Conservation (phyloP, 2,797 vertebrate species). For the Alectoris magna region DNA sequence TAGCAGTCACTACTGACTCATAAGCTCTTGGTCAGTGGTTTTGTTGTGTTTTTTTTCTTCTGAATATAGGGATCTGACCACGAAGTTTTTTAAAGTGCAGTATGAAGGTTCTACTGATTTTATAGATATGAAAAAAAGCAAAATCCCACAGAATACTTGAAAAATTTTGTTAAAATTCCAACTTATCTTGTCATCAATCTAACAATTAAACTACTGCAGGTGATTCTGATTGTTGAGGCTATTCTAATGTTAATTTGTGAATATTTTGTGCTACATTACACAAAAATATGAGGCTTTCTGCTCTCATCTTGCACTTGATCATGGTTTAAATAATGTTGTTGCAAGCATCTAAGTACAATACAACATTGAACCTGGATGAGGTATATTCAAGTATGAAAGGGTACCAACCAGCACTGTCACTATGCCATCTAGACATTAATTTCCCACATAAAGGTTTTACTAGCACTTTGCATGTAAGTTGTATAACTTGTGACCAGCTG, state of each 20-base stretch:
- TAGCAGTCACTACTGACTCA: not conserved
- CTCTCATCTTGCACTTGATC: not conserved
- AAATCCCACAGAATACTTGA: not conserved
- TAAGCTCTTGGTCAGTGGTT: not conserved
- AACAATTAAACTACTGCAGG: not conserved
- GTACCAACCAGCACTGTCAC: not conserved
- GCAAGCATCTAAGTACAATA: not conserved
- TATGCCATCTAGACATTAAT: constrained; percentile 47
- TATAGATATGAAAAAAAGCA: not conserved
- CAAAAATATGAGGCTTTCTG: not conserved
- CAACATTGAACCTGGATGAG: not conserved
- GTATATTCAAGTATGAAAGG: not conserved
- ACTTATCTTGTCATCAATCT: not conserved
- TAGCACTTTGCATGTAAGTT: constrained; percentile 65
- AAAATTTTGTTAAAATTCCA: not conserved
- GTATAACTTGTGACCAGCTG: constrained; percentile 74
- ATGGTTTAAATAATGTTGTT: not conserved
- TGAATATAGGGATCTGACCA: not conserved
- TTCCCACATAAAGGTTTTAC: constrained; percentile 52
- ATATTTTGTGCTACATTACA: not conserved
- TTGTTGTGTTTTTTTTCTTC: not conserved
- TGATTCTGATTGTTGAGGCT: not conserved
- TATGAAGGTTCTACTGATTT: not conserved
- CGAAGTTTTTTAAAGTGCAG: not conserved
- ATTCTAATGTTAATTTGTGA: not conserved